Conservation (phyloP, 1,140 invertebrate species). For the Tyrophagus putrescentiae region DNA sequence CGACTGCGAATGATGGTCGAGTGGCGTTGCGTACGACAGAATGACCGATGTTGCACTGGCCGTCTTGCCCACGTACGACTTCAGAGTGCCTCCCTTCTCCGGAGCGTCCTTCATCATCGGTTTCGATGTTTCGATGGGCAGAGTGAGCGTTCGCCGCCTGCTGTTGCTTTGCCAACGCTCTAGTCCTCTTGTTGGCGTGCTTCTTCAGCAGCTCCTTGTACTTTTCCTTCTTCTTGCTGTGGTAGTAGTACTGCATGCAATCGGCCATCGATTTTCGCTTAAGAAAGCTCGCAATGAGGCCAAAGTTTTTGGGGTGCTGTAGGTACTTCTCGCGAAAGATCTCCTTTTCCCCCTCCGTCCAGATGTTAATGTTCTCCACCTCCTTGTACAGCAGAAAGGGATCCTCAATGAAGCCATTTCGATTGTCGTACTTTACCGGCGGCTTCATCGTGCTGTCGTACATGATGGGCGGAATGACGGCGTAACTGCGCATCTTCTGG, state of each 20-base stretch:
- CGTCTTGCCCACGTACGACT: no score
- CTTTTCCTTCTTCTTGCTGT: slow-evolving; percentile 91
- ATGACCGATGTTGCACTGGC: slow-evolving; percentile 7
- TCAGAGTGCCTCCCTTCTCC: background rate
- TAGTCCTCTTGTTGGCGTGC: slow-evolving; percentile 42
- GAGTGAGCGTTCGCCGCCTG: slow-evolving; percentile 21
- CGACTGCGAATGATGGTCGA: background rate
- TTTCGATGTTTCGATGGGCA: no score
- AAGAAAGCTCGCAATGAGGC: slow-evolving; percentile 71
- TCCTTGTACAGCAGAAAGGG: slow-evolving; percentile 75
- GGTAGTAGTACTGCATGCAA: slow-evolving; percentile 90
- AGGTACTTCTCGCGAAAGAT: slow-evolving; percentile 75
- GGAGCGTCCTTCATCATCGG: no score
- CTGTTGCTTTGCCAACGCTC: slow-evolving; percentile 28
- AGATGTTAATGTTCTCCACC: slow-evolving; percentile 66
- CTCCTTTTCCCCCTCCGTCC: slow-evolving; percentile 68
- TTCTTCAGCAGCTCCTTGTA: slow-evolving; percentile 86
- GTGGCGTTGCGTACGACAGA: slow-evolving; percentile 5
- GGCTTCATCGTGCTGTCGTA: slow-evolving; percentile 47
- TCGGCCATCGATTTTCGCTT: slow-evolving; percentile 81
- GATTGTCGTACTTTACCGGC: slow-evolving; percentile 53
- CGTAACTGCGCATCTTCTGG: slow-evolving; percentile 90
- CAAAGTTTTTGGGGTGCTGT: slow-evolving; percentile 94
- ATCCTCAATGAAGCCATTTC: slow-evolving; percentile 71
- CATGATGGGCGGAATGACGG: slow-evolving; percentile 85